Conservation (phyloP, 2,888 invertebrate genomes). For the Prosapia bicincta region DNA sequence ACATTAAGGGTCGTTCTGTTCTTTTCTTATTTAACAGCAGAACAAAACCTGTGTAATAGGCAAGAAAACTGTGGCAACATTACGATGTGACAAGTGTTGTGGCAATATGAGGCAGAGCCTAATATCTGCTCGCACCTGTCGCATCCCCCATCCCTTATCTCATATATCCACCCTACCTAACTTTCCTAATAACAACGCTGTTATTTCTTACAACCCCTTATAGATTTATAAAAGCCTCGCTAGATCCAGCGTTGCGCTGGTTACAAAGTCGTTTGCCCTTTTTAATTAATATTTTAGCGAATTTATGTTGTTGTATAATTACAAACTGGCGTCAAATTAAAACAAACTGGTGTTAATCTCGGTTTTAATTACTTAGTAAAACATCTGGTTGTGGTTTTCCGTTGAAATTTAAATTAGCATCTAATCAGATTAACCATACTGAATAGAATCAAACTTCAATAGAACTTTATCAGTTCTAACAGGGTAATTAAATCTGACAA, state of each 20-base stretch:
- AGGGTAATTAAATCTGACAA: too few species aligned
- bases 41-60: too few species aligned
- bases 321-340: not conserved
- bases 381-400: not conserved
- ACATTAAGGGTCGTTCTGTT: too few species aligned
- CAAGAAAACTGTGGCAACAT: too few species aligned
- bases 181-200: not conserved
- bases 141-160: not conserved
- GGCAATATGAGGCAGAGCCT: not conserved
- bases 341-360: not conserved
- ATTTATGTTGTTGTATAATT: not conserved
- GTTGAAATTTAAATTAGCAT: not conserved
- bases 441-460: not conserved
- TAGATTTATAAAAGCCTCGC: not conserved
- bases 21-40: not conserved
- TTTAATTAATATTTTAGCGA: not conserved
- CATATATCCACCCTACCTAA: not conserved
- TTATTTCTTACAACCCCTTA: not conserved
- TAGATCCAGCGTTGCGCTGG: not conserved
- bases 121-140: not conserved
- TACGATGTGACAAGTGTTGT: not conserved
- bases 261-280: not conserved
- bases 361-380: not conserved
- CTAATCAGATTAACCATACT: not conserved
- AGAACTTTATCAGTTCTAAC: not conserved